Conservation (phyloP, 1,140 invertebrate genomes). For the Zelostemma sp. region DNA sequence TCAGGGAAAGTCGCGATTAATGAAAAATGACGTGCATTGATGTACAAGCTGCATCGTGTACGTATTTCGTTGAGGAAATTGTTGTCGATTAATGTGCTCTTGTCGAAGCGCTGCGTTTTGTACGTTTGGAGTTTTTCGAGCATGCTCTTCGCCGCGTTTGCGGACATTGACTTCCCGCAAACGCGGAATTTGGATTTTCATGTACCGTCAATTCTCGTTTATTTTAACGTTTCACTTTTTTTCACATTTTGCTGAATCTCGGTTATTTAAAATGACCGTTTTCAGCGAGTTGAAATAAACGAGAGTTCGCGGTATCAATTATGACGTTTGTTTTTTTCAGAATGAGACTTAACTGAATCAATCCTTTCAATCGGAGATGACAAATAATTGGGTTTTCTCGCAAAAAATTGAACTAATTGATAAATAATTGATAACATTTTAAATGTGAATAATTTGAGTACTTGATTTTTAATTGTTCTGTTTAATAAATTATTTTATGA, state of each 20-base stretch:
- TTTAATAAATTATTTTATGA: no score
- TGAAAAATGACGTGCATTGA: slow-evolving; percentile 36
- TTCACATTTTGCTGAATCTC: no score
- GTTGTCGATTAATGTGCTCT: slow-evolving; percentile 10
- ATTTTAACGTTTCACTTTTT: no score
- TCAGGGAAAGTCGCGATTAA: slow-evolving; percentile 33
- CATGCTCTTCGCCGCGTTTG: neutral
- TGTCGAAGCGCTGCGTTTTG: slow-evolving; percentile 1
- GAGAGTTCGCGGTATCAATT: neutral
- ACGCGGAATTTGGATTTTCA: neutral
- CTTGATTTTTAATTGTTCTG: no score
- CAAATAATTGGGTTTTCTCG: no score
- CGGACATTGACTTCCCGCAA: slow-evolving; percentile 1
- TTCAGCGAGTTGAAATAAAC: no score
- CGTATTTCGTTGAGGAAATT: slow-evolving; percentile 24
- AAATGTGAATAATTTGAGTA: no score
- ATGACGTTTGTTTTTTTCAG: neutral
- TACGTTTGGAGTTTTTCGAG: neutral
- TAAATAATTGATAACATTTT: no score
- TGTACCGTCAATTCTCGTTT: no score
- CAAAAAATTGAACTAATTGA: no score
- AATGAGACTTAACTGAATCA: neutral
- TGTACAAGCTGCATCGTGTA: slow-evolving; percentile 38
- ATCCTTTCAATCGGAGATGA: neutral
- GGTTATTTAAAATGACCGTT: no score